phyloP scores from a whole-genome alignment of 1,140 invertebrate genomes.

The Drosophila baimaii region DNA sequence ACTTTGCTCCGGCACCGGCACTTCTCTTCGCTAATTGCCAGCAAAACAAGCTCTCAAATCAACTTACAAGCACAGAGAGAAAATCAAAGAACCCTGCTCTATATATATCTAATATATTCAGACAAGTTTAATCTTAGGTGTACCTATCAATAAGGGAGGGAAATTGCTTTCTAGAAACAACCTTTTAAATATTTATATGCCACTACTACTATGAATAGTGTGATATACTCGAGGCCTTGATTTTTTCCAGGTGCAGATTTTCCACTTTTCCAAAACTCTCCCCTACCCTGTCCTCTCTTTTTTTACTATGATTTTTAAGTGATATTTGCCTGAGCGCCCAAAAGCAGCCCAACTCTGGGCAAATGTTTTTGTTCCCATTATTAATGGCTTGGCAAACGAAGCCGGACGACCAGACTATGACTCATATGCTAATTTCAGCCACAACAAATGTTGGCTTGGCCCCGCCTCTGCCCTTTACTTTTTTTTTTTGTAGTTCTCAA shows the following conservation, averaged over 20 bases:
- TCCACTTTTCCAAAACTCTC: not conserved
- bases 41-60: conserved; percentile 45
- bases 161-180: not conserved
- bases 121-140: rapidly evolving
- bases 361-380: conserved; percentile 56
- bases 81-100: not conserved
- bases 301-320: conserved; percentile 56
- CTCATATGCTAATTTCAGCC: conserved; percentile 76
- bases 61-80: conserved; percentile 6
- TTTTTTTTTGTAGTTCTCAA: not conserved
- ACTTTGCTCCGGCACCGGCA: conserved; percentile 3
- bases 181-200: not conserved
- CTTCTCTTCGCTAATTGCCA: conserved; percentile 66
- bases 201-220: not conserved
- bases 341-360: conserved; percentile 54
- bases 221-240: too few species aligned
- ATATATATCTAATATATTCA: not conserved
- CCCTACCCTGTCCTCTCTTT: not conserved
- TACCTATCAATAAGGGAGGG: too few species aligned
- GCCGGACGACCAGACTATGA: conserved; percentile 45
- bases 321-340: conserved; percentile 58
- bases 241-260: conserved; percentile 27
- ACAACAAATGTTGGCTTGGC: conserved; percentile 49
- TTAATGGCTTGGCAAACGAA: conserved; percentile 71
- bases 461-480: conserved; percentile 4